Percentiles rank a stretch among this genome's conserved stretches.
Evolutionary conservation across 2,113 vertebrate species (phyloP).

Genomic region (Tichodroma muraria): DNA sequence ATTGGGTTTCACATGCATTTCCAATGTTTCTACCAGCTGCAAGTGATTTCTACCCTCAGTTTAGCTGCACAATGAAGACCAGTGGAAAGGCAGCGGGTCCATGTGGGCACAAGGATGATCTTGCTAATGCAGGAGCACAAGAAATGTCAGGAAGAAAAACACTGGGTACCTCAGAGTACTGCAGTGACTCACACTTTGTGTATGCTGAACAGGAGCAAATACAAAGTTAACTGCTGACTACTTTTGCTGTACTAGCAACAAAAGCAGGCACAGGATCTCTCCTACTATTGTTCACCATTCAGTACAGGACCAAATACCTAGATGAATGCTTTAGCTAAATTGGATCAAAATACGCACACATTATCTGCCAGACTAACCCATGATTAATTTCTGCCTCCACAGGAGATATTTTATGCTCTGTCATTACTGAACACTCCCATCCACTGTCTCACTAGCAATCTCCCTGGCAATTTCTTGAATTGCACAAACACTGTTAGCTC

Average conservation of each 20-base stretch:
- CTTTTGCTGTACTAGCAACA: not conserved
- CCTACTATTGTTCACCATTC: not conserved
- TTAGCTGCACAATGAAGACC: not conserved
- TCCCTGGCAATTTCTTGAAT: not conserved
- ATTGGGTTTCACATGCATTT: not conserved
- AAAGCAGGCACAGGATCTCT: not conserved
- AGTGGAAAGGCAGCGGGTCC: not conserved
- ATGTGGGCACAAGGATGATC: not conserved
- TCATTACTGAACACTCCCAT: not conserved
- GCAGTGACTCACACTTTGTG: not conserved
- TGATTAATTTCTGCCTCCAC: not conserved
- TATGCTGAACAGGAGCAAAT: not conserved
- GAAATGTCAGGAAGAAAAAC: not conserved
- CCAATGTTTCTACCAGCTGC: not conserved
- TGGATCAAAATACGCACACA: not conserved
- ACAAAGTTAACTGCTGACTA: not conserved
- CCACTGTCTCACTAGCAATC: not conserved
- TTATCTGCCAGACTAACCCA: not conserved
- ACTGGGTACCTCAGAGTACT: accelerated
- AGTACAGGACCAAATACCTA: not conserved
- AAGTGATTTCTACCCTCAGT: not conserved
- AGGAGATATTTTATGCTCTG: not conserved
- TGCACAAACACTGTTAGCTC: not conserved
- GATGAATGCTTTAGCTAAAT: not conserved
- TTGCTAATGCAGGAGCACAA: not conserved